These are phyloP conservation scores for Gymnogyps californianus DNA, from an alignment of 2,113 vertebrate species.

Conservation along the genomic window DNA sequence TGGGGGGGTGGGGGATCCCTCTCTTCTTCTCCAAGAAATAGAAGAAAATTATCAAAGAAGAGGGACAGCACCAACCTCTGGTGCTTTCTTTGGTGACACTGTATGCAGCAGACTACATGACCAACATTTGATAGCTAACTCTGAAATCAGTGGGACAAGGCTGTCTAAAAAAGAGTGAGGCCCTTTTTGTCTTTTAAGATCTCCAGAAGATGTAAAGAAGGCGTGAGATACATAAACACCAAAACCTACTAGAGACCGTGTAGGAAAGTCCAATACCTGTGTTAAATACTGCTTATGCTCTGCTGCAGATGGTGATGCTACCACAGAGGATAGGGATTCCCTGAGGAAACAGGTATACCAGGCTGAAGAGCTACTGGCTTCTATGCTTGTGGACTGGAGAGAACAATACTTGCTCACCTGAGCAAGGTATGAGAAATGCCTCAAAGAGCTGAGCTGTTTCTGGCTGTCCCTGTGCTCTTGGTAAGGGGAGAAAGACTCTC, in stretches of 20 bases:
- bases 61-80: neutral
- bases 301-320: neutral
- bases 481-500: neutral
- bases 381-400: neutral
- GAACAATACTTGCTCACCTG: neutral
- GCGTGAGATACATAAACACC: neutral
- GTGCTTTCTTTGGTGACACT: neutral
- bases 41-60: neutral
- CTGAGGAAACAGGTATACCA: neutral
- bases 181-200: neutral
- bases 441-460: neutral
- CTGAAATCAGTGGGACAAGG: neutral
- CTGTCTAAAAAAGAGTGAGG: neutral
- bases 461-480: neutral
- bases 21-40: neutral
- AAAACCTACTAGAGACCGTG: neutral
- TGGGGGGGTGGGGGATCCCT: neutral
- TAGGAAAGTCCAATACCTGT: neutral
- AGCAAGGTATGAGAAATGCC: neutral
- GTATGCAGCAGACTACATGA: neutral
- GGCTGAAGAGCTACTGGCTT: neutral
- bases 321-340: neutral
- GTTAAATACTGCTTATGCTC: neutral
- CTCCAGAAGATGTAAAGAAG: neutral
- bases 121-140: neutral